Conservation (phyloP, 1,140 invertebrate species). For the Probaryconus sp. region DNA sequence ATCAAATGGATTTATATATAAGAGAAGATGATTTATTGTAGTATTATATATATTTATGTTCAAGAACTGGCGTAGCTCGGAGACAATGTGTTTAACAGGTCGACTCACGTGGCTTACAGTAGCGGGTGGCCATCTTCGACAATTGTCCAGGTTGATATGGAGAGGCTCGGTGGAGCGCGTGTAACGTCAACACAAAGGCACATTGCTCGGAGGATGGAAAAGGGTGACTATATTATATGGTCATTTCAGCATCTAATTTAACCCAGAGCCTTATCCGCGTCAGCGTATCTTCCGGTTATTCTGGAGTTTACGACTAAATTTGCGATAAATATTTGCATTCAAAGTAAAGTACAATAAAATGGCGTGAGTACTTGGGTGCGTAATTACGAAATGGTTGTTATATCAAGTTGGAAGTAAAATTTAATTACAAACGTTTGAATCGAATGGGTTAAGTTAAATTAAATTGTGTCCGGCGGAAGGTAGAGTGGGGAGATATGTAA, state of each 20-base stretch:
- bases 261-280: constrained; percentile 52
- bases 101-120: constrained; percentile 25
- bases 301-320: constrained; percentile 31
- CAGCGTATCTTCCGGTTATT: constrained; percentile 38
- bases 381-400: too few species aligned
- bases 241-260: constrained; percentile 60
- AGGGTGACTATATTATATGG: constrained; percentile 41
- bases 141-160: constrained; percentile 52
- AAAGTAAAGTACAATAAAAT: constrained; percentile 13
- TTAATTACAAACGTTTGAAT: too few species aligned
- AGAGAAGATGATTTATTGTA: constrained; percentile 28
- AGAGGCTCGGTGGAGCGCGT: constrained; percentile 8
- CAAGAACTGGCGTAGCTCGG: constrained; percentile 26
- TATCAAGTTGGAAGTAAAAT: too few species aligned
- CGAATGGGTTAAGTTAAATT: too few species aligned
- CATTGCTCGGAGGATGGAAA: constrained; percentile 13
- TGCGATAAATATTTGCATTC: constrained; percentile 42
- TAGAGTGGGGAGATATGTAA: constrained; percentile 1
- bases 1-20: constrained; percentile 3
- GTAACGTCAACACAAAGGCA: constrained; percentile 33
- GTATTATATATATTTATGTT: constrained; percentile 19
- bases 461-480: constrained; percentile 11
- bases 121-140: constrained; percentile 55
- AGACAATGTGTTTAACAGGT: constrained; percentile 46
- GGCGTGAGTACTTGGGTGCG: too few species aligned